Evolutionary conservation across 2,888 invertebrate species (phyloP), one percentile per base, ranked within the genome.

Genomic region (Phyto melanocephala): DNA sequence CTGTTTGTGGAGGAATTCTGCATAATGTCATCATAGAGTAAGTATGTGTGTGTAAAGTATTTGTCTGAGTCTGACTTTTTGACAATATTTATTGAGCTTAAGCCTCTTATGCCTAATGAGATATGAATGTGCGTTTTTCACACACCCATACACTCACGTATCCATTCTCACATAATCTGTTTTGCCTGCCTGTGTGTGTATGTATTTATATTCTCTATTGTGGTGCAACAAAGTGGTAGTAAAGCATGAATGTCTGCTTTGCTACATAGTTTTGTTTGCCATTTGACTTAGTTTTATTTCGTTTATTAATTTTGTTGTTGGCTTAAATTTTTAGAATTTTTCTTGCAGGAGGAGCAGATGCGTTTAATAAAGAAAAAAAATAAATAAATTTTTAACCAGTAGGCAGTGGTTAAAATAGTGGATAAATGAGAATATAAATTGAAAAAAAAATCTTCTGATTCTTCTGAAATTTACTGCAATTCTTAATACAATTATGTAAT

Each of bases 91-190:
- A 82, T 82, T 70, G 79, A 71, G 75, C 82, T 75, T 79, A 82
- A 82, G 75, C 82, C 82, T 79, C 82, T 82, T 82, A 82, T 82
- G 78, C 75, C 83, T 83, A 83, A 83, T 83, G 83, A 83, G 83
- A 83, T 80, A 83, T 83, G 83, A 83, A 83, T 83, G 76, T 83
- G 83, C 72, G 80, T 77, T 83, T 65, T 37, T 40, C 35, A 42
- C 35, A 54, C 15, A 58, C 65, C 37, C 24, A 35, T 28, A 35
- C 22, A 47, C 22, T 70, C 28, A 28, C 4, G 28, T 6, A 28
- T 3, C 4, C 37, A 60, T 45, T 52, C 22, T 2, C 17, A 17
- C 37, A 45, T 54, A 65, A 45, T 13, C 37, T 17, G n/a, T 47
- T 65, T 28, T 47, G 33, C n/a, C n/a, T 22, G 5, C 5, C 17